phyloP scores from a whole-genome alignment of 2,113 vertebrate species.

The Ptychochromis oligacanthus region DNA sequence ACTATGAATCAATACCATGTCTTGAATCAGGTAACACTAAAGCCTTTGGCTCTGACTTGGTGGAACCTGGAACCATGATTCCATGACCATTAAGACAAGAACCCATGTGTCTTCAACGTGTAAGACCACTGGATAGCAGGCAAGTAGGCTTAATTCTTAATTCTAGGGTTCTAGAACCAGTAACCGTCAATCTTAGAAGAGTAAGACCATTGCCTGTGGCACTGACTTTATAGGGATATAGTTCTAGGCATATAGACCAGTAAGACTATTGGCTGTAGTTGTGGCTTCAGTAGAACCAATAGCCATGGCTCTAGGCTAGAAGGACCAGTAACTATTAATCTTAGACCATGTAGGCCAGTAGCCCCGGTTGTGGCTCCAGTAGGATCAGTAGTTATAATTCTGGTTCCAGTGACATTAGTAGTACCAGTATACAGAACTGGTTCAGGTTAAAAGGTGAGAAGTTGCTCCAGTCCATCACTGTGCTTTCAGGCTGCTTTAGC shows the following conservation, averaged over 20 bases:
- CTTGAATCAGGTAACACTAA: background rate
- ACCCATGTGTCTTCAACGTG: background rate
- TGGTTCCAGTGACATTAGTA: constrained; percentile 44
- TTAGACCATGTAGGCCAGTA: constrained; percentile 11
- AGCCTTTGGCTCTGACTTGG: constrained; percentile 6
- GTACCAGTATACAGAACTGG: constrained; percentile 44
- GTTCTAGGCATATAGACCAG: constrained; percentile 11
- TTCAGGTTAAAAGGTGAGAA: constrained; percentile 37
- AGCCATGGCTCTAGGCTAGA: background rate
- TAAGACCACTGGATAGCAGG: background rate
- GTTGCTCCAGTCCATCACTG: constrained; percentile 49
- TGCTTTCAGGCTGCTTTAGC: constrained; percentile 69
- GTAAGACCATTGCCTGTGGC: constrained; percentile 1
- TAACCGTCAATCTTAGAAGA: background rate
- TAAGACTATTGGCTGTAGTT: constrained; percentile 14
- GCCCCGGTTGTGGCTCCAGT: constrained; percentile 28
- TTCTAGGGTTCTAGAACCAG: constrained; percentile 18
- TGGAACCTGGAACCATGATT: background rate
- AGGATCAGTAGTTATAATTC: constrained; percentile 42
- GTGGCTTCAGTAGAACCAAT: constrained; percentile 20
- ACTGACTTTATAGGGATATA: background rate
- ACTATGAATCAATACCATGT: constrained; percentile 5
- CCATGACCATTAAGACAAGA: background rate
- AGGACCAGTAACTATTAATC: constrained; percentile 18
- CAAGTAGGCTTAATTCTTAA: background rate